phyloP scores from a whole-genome alignment of 2,797 vertebrate species.

The Anniella stebbinsi region DNA sequence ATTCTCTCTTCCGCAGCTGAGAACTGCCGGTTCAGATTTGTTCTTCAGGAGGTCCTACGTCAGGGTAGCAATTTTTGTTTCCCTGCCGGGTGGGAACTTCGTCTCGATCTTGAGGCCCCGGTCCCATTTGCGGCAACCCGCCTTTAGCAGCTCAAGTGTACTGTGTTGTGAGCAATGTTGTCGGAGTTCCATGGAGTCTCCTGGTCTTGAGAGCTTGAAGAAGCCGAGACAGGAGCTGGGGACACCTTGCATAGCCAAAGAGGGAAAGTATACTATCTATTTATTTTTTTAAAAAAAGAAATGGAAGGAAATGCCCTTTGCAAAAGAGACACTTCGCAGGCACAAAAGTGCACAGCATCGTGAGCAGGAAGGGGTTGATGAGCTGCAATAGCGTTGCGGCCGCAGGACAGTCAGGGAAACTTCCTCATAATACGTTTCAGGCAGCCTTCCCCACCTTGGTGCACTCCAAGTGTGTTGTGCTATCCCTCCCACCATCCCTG shows the following conservation, averaged over 20 bases:
- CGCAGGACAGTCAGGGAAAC: not conserved
- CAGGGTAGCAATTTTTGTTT: not conserved
- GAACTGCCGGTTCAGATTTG: rapidly evolving
- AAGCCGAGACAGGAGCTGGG: not conserved
- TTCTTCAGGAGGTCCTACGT: not conserved
- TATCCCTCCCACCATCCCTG: not conserved
- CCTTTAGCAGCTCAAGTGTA: not conserved
- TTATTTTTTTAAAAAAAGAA: too few relatives aligned
- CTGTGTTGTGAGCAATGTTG: too few relatives aligned
- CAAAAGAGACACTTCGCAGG: not conserved
- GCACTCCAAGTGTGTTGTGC: not conserved
- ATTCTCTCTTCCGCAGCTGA: rapidly evolving
- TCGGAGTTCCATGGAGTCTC: not conserved
- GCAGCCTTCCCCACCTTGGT: not conserved
- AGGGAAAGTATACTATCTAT: not conserved
- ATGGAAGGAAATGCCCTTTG: too few relatives aligned
- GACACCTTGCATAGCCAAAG: not conserved
- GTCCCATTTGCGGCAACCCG: too few relatives aligned
- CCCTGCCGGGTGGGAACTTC: too few relatives aligned
- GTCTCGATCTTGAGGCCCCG: not conserved
- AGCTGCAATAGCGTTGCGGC: not conserved
- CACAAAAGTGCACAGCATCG: too few relatives aligned
- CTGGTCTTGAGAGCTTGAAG: not conserved
- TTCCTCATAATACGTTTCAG: not conserved
- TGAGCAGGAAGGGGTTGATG: not conserved